phyloP scores from a whole-genome alignment of 2,888 invertebrate species.

The Drosophila lutescens region DNA sequence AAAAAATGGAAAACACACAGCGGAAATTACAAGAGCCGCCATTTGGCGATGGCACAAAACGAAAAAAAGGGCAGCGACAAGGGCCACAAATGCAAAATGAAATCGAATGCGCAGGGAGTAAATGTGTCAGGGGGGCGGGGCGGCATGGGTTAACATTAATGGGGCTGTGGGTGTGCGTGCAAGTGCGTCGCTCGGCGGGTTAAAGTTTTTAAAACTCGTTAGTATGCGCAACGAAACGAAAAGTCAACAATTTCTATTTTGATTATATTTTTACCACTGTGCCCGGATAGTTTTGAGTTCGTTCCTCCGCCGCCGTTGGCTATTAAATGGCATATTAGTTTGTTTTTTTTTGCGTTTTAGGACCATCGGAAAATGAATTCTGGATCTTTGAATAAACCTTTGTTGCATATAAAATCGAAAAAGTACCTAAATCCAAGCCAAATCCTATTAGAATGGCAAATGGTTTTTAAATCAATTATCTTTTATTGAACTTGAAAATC shows the following conservation, averaged over 20 bases:
- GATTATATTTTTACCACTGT: conserved; percentile 61
- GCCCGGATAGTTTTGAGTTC: conserved; percentile 21
- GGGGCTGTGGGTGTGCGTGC: conserved; percentile 24
- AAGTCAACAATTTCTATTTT: conserved; percentile 80
- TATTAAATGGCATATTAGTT: conserved; percentile 34
- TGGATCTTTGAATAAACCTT: conserved; percentile 6
- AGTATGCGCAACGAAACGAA: conserved; percentile 79
- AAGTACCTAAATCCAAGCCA: background rate
- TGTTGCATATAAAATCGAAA: background rate
- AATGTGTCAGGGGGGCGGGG: conserved; percentile 58
- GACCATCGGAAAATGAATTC: conserved; percentile 8
- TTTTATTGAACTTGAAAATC: no score
- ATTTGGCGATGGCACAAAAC: conserved; percentile 59
- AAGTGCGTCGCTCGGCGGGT: conserved; percentile 40
- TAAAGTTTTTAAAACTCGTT: conserved; percentile 68
- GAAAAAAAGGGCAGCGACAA: conserved; percentile 42
- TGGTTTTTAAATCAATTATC: no score
- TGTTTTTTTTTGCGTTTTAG: conserved; percentile 1
- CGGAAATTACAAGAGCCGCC: conserved; percentile 77
- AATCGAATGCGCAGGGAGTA: conserved; percentile 63
- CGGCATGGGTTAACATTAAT: conserved; percentile 53
- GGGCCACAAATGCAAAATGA: conserved; percentile 68
- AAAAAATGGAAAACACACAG: conserved; percentile 42
- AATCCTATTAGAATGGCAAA: background rate
- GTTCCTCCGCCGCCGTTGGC: conserved; percentile 25